Conservation (phyloP, 2,797 vertebrate genomes). For the Halcyon badia region DNA sequence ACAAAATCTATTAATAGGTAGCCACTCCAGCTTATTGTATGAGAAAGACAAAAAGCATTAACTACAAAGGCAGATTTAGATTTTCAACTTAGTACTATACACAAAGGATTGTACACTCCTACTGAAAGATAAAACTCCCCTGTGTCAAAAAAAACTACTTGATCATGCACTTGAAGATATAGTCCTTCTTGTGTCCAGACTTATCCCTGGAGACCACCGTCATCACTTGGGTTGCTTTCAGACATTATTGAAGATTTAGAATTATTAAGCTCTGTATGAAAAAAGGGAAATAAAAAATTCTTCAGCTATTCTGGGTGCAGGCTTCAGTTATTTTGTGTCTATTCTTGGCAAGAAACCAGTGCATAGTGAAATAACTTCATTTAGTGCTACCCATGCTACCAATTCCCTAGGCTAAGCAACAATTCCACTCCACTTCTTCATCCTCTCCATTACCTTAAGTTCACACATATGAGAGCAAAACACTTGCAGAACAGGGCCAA, state of each 20-base stretch:
- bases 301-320: neutral
- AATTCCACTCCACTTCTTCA: neutral
- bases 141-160: neutral
- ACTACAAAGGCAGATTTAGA: neutral
- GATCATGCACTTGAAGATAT: neutral
- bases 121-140: neutral
- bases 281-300: neutral
- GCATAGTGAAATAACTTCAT: neutral
- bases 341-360: neutral
- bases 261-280: neutral
- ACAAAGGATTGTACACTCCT: neutral
- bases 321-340: neutral
- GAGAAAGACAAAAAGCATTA: neutral
- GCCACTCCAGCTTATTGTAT: neutral
- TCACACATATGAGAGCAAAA: neutral
- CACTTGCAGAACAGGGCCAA: neutral
- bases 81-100: neutral
- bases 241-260: neutral
- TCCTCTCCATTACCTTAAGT: neutral
- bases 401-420: neutral
- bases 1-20: conserved; percentile 31
- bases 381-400: neutral
- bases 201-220: neutral
- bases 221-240: neutral
- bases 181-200: neutral